A percentile compares a stretch with the other conserved stretches of the same genome.
phyloP scores from a whole-genome alignment of 2,113 vertebrate genomes.

The Sorex araneus region DNA sequence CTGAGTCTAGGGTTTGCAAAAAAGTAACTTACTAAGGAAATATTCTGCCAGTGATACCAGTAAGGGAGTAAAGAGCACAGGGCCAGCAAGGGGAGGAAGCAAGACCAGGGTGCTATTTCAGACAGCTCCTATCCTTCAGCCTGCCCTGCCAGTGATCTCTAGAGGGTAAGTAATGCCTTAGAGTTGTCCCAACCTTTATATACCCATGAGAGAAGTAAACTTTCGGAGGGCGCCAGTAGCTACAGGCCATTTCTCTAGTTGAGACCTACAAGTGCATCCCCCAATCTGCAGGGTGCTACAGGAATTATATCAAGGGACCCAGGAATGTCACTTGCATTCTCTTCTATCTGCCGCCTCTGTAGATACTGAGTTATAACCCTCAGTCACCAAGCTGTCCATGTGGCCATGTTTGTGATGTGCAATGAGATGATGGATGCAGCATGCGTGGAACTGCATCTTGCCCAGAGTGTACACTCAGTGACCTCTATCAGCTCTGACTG shows the following conservation, averaged over 20 bases:
- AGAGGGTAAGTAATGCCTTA: not conserved
- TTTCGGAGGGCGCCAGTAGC: not conserved
- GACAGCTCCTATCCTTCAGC: not conserved
- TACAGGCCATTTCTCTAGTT: not conserved
- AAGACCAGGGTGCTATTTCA: not conserved
- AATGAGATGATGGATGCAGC: not conserved
- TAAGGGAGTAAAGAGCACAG: not conserved
- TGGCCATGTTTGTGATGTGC: not conserved
- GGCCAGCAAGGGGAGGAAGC: not conserved
- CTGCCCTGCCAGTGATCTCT: not conserved
- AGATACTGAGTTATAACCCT: not conserved
- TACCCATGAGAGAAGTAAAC: not conserved
- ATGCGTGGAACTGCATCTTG: not conserved
- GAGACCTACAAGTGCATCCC: not conserved
- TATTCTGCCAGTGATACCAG: not conserved
- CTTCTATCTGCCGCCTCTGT: fast-evolving
- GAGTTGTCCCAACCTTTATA: not conserved
- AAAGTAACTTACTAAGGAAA: slow-evolving; percentile 20
- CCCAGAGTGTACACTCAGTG: not conserved
- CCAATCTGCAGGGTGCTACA: not conserved
- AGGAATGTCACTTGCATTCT: not conserved
- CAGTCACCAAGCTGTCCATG: fast-evolving
- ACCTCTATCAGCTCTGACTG: not conserved
- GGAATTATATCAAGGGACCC: not conserved
- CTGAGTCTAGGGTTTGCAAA: slow-evolving; percentile 18